These are phyloP conservation scores for Eristalis tenax DNA, from an alignment of 2,888 invertebrate species.

Conservation along the genomic window DNA sequence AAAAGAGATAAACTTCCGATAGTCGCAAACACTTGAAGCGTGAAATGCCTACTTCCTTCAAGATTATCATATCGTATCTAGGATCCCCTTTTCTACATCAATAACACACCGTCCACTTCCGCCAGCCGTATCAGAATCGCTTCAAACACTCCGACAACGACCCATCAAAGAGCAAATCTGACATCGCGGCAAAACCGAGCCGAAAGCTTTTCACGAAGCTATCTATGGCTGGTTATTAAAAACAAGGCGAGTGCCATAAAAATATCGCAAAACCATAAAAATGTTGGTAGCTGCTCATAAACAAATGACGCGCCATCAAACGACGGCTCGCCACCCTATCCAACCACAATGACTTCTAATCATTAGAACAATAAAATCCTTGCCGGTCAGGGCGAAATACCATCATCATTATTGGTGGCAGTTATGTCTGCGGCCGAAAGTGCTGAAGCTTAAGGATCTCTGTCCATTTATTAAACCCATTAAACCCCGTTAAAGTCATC, in stretches of 20 bases:
- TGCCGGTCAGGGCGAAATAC: conserved; percentile 44
- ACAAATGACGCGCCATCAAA: conserved; percentile 31
- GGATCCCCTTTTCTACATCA: too few species aligned
- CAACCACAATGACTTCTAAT: conserved; percentile 45
- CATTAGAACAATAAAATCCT: conserved; percentile 59
- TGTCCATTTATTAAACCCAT: conserved; percentile 60
- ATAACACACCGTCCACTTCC: too few species aligned
- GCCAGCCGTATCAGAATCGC: too few species aligned
- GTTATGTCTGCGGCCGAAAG: conserved; percentile 26
- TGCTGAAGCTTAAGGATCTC: conserved; percentile 42
- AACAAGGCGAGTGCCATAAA: conserved; percentile 38
- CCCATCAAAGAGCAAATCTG: neutral
- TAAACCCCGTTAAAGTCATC: conserved; percentile 46
- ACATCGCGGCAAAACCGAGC: neutral
- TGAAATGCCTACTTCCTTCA: too few species aligned
- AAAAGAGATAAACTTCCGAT: too few species aligned
- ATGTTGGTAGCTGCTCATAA: conserved; percentile 8
- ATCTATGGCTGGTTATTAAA: conserved; percentile 18
- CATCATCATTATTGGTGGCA: conserved; percentile 54
- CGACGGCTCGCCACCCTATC: conserved; percentile 12
- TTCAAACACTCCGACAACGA: too few species aligned
- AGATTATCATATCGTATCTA: too few species aligned
- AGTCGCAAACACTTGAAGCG: too few species aligned
- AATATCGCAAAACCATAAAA: conserved; percentile 21
- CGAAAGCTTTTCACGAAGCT: neutral